Conservation (phyloP, 2,113 vertebrate genomes). For the Pyxicephalus adspersus region DNA sequence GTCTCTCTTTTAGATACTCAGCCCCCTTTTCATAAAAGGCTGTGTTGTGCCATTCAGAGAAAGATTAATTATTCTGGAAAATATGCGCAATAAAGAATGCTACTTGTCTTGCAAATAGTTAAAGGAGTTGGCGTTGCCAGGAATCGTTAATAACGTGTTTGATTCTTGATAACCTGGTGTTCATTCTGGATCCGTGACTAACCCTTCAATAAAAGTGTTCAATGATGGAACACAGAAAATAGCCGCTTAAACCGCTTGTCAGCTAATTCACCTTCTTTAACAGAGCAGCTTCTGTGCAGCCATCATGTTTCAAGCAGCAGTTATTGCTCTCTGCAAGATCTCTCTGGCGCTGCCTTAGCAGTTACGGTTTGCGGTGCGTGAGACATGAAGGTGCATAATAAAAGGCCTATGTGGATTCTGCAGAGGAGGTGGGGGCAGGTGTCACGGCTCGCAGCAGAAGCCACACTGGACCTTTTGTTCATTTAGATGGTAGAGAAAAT, state of each 20-base stretch:
- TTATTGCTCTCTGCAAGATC: slow-evolving; percentile 22
- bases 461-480: slow-evolving; percentile 1
- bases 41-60: too few relatives aligned
- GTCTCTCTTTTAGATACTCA: too few relatives aligned
- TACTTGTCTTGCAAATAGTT: too few relatives aligned
- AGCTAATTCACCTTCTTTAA: not conserved
- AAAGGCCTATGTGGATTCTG: not conserved
- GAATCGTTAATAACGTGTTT: not conserved
- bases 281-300: slow-evolving; percentile 42
- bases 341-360: not conserved
- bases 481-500: not conserved
- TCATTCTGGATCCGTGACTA: not conserved
- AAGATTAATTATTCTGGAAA: too few relatives aligned
- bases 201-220: slow-evolving; percentile 29
- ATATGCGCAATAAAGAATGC: too few relatives aligned
- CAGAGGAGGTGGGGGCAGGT: not conserved
- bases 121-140: not conserved
- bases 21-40: too few relatives aligned
- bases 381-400: slow-evolving; percentile 9
- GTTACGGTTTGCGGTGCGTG: not conserved
- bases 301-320: slow-evolving; percentile 9
- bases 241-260: not conserved
- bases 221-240: slow-evolving; percentile 6
- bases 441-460: not conserved
- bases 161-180: slow-evolving; percentile 28